These are phyloP conservation scores for Ischnura elegans DNA, from an alignment of 2,888 invertebrate species.

Conservation along the genomic window DNA sequence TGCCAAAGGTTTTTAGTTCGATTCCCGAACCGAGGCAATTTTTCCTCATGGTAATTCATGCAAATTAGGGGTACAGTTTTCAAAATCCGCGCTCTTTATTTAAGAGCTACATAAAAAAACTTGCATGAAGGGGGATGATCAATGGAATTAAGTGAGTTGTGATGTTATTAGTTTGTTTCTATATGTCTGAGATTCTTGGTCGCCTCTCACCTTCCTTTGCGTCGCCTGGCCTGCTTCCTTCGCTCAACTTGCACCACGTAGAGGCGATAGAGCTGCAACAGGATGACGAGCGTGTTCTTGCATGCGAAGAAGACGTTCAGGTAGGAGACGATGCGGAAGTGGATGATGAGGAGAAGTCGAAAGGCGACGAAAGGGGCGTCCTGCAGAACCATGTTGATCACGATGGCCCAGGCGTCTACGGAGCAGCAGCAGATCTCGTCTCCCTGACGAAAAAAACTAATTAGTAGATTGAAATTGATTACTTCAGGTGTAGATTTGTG, in stretches of 20 bases:
- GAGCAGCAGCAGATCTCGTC: slow-evolving; percentile 86
- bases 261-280: slow-evolving; percentile 91
- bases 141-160: no score
- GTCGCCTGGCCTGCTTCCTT: slow-evolving; percentile 72
- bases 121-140: no score
- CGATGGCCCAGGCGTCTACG: slow-evolving; percentile 93
- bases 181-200: no score
- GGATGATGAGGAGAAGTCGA: slow-evolving; percentile 88
- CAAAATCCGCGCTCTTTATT: no score
- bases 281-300: slow-evolving; percentile 92
- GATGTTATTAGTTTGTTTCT: no score
- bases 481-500: no score
- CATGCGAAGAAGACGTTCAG: slow-evolving; percentile 98
- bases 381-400: slow-evolving; percentile 90
- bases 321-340: slow-evolving; percentile 93
- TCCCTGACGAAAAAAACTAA: slow-evolving; percentile 69
- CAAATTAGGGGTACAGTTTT: no score
- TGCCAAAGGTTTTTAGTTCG: no score
- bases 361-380: slow-evolving; percentile 94
- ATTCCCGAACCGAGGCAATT: no score
- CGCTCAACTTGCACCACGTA: slow-evolving; percentile 85
- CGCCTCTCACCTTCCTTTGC: slow-evolving; percentile 33
- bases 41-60: no score
- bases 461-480: no score
- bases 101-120: no score